Evolutionary conservation across 2,797 vertebrate genomes (phyloP).

Genomic region (Glyptemys insculpta): DNA sequence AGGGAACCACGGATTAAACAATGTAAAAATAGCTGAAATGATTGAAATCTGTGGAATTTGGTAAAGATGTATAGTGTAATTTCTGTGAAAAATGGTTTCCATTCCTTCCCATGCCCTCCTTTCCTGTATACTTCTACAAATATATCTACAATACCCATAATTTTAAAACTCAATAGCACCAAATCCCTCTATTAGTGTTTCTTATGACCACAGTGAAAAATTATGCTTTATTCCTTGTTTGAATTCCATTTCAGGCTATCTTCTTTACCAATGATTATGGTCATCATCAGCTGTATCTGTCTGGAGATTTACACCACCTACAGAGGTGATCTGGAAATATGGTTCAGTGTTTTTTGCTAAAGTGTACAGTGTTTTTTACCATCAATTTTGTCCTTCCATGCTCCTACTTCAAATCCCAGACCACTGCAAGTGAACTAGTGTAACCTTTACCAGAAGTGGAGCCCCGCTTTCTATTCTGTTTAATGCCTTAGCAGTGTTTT

Average conservation of each 20-base stretch:
- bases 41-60: background rate
- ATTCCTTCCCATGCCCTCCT: fast-evolving
- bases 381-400: background rate
- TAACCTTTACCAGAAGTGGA: background rate
- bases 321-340: background rate
- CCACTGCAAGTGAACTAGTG: background rate
- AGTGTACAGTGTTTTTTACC: background rate
- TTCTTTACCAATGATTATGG: background rate
- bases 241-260: background rate
- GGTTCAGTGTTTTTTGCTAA: background rate
- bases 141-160: background rate
- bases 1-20: background rate
- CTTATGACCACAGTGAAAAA: background rate
- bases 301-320: background rate
- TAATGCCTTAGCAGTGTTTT: background rate
- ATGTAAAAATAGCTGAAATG: background rate
- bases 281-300: fast-evolving
- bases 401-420: background rate
- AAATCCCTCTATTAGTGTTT: background rate
- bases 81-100: background rate
- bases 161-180: background rate
- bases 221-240: fast-evolving
- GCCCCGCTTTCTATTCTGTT: background rate
- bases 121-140: background rate
- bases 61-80: background rate